Base-by-base conservation (phyloP, 2,888 invertebrate genomes). In the Caenorhabditis sulstoni region DNA sequence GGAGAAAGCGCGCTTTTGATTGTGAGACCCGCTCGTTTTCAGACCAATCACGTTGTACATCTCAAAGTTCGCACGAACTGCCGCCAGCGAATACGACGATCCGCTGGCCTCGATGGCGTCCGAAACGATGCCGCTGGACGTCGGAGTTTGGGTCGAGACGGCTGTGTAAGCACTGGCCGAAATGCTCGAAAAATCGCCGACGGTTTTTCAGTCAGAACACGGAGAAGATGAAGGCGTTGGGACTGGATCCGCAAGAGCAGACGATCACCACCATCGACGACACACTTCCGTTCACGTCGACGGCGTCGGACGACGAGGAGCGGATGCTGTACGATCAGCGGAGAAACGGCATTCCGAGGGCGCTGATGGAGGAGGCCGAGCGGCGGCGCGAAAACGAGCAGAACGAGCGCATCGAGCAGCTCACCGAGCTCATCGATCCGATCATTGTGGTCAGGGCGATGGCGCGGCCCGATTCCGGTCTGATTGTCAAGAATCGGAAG, bases 401-500 rank as follows among this genome's bases (percentile, higher is more conserved):
- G 37, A 83, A 83, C 58, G 79, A 74, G 23, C 52, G 55, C 9
- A 53, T 53, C 3, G 77, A 75, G 41, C 79, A 81, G 11, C 67
- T 84, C n/a, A 71, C 79, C 0, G 67, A 71, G 16, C 22, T 74
- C 12, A 76, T 82, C 47, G 84, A 84, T 66, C 81, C 82, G 11
- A 39, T 81, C 58, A 57, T 76, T 18, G 80, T 99, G 67, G 96
- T 97, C 1, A 93, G 95, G 85, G 95, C 95, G 50, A 98, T 99
- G 98, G 95, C 96, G 62, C 94, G 95, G 86, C 95, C 96, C 0
- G 96, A 98, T 90, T 97, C 97, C 29, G 96, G 98, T 0, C 92
- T 99, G 58, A 97, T 97, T 92, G 96, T 99, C 79, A 93, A 97
- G 75, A 97, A 99, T 92, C 93, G 99, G 11, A 96, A 97, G 94